Base-by-base conservation (phyloP, 2,113 vertebrate genomes). In the Maylandia zebra region DNA sequence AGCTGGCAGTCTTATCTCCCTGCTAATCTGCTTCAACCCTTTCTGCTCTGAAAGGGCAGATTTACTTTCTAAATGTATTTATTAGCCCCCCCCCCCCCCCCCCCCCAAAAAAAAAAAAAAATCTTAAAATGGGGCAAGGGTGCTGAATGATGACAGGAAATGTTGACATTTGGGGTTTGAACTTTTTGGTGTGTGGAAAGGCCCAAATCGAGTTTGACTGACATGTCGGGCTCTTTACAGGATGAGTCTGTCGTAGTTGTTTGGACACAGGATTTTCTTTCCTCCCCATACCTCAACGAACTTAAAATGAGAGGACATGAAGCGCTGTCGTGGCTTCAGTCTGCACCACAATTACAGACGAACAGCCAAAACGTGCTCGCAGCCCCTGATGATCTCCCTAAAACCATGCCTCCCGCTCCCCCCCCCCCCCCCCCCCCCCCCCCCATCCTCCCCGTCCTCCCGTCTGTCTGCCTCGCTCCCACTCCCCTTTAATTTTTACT, bases 1-100 rank as follows among this genome's bases (percentile, higher is more conserved):
- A 34, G 94, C 93, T 87, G 91, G 90, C 94, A 90, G 93, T 96
- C 94, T 94, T 94, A 96, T 95, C 92, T 94, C 43, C 11, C 86
- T 90, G 89, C 87, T 93, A 90, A 92, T 93, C 88, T 87, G 90
- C 61, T 36, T 92, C 87, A 92, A 92, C 92, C 81, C 90, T 81
- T 83, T 13, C 14, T 4, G 59, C n/a, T 3, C 56, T 4, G 8
- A 17, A 59, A 59, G 14, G 56, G 57, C 22, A 57, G 55, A 14
- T 59, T 61, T 34, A 34, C 16, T 61, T 19, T 34, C 19, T 19
- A 3, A 27, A 10, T 19, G 4, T 10, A 6, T 64, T 64, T 19
- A 6, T 19, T 61, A 17, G 8, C 14, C 8, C 1, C 5, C 10
- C 52, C 13, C 3, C n/a, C 69, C 78, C 43, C 22, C 22, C 22